Evolutionary conservation across 2,113 vertebrate species (phyloP).

Genomic region (Chelonoidis abingdonii): DNA sequence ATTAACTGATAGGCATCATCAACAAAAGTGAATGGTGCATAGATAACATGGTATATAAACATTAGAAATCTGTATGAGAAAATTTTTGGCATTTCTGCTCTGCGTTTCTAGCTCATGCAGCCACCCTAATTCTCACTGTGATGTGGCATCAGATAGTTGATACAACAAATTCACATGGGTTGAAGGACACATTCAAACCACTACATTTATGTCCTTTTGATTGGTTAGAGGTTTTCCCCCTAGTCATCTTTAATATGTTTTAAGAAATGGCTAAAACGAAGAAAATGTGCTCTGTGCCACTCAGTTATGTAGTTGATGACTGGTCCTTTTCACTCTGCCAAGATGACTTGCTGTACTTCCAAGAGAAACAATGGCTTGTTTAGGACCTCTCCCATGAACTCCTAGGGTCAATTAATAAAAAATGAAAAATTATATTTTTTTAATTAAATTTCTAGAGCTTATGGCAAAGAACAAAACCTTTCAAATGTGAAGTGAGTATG

Average conservation of each 20-base stretch:
- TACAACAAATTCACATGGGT: background rate
- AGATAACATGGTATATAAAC: background rate
- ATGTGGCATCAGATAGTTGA: background rate
- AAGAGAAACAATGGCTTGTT: background rate
- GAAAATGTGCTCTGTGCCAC: background rate
- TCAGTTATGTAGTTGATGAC: background rate
- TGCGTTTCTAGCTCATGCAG: background rate
- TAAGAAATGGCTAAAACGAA: background rate
- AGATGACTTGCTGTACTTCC: background rate
- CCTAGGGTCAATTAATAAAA: background rate
- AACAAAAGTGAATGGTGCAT: background rate
- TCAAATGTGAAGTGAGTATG: background rate
- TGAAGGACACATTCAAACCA: background rate
- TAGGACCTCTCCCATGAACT: background rate
- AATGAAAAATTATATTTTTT: background rate
- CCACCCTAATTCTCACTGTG: background rate
- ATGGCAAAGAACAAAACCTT: background rate
- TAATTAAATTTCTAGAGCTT: background rate
- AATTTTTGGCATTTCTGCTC: background rate
- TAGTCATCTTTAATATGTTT: background rate
- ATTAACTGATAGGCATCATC: background rate
- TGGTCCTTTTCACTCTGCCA: background rate
- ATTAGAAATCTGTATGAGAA: background rate
- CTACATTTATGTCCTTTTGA: background rate
- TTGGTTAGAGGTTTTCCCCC: background rate